Evolutionary conservation across 2,888 invertebrate species (phyloP), one percentile per base, ranked within the genome.

Genomic region (Lithophane leautieri): DNA sequence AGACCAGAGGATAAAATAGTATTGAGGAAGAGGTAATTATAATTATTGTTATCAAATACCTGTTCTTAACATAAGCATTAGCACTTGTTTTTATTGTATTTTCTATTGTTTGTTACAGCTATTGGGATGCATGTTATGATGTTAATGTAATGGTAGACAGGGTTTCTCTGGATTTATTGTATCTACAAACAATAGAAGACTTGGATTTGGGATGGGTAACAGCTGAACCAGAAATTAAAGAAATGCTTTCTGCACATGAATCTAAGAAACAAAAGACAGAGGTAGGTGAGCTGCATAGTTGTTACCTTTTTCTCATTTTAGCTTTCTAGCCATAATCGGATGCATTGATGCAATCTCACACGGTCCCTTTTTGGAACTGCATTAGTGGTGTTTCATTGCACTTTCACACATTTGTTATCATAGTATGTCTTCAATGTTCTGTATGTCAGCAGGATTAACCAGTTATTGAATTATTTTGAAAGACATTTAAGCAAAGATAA

Each of bases 51-150:
- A 47, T 52, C 16, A 28, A 56, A 12, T 28, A 50, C 14, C 2
- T 63, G 6, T 56, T 14, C 4, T 52, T 22, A 42, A 44, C 62
- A 34, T 40, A 7, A 0, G 25, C 6, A 42, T 52, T 50, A 8
- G 19, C 58, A 71, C 19, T 47, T 22, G 28, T 34, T 54, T 22
- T 40, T 42, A 70, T n/a, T 25, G 12, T 54, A 54, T n/a, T n/a
- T 70, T 66, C 16, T 71, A 56, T 56, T 78, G 61, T 75, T 63
- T 85, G 69, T 95, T 96, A 81, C 93, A 98, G 99, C 95, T 99
- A 98, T 93, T 99, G 99, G 99, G 98, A 99, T 93, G 97, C 97
- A 44, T 97, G 97, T 74, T 98, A 98, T 94, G 99, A 99, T 95
- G 96, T 98, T 79, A 98, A 98, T 91, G 95, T 99, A 83, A 97